Base-by-base conservation (phyloP, 1,140 invertebrate species). In the Ephestia elutella region DNA sequence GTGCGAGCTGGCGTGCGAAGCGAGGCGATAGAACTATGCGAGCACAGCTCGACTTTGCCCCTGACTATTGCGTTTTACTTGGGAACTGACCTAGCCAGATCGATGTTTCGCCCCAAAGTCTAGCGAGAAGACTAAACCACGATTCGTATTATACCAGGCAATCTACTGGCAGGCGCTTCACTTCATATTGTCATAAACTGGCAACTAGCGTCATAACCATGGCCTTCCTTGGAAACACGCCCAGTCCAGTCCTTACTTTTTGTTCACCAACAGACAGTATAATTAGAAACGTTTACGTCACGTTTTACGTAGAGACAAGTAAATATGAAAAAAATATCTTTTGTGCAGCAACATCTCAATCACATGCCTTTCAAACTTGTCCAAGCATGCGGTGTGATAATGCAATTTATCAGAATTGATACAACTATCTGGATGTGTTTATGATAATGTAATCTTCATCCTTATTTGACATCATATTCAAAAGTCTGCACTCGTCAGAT, bases 141-240 rank as follows among this genome's bases (percentile, higher is more conserved):
- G 11, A 32, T 32, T 4, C 9, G 30, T 10, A 9, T 7, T 32
- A 32, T 8, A 32, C 30, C 8, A 32, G 3, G 30, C 30, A 1
- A 5, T 25, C 21, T 25, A 25, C 21, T 32, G 30, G 9, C 9
- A 32, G 4, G 30, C 30, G 11, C 11, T 32, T 32, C 1, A 11
- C 11, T 11, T 32, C 1, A 11, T 10, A 32, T 11, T 4, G 7
- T 32, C 9, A 11, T 10, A 32, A 32, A 56, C 28, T 38, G 17
- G 30, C 54, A 17, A 54, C 13, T 35, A 58, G 11, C 58, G 62
- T 66, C 62, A 66, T 49, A 55, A 48, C 18, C 56, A 60, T 63
- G 38, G 56, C 30, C 57, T 55, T n/a, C 48, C 55, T 72, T 72
- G 70, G 70, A 72, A 62, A 60, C 63, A 56, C 66, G 70, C 67